Base-by-base conservation (phyloP, 30 jellyfish, hydroid and myxozoan genomes). In the Aurelia coerulea region DNA sequence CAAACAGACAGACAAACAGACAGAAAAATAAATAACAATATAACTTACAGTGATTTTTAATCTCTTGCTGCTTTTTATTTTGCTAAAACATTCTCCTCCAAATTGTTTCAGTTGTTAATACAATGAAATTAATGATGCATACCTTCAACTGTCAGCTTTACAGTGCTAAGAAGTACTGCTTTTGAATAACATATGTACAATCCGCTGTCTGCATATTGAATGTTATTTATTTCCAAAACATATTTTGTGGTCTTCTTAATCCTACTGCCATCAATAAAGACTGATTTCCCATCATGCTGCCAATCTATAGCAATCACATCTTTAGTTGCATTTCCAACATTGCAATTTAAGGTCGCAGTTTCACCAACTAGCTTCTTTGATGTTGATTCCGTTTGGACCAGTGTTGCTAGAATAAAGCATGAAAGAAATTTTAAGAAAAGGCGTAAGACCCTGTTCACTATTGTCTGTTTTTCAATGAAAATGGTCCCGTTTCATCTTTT, bases 151-250 rank as follows among this genome's bases (percentile, higher is more conserved):
- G 6, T 50, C 5, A 84, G 83, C 46, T 18, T 49, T 0, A 81
- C 74, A 37, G 59, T 84, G 67, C 39, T 37, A 13, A 84, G 46
- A 0, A 67, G 49, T 31, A 18, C 64, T 58, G 78, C 41, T 16
- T 71, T 78, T 8, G 62, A 16, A 73, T 13, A 62, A 62, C 93
- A 84, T n/a, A 83, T 39, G 75, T 84, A 84, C 4, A 54, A 16
- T 13, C 93, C 93, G 65, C 85, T 59, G 37, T 84, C 93, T 17
- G 83, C 17, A 66, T 84, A 84, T 49, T 46, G 31, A 46, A 84
- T 17, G 52, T 65, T 49, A 34, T 51, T 84, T 23, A 84, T 46
- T 51, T 62, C 88, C 73, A 84, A 50, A 13, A 16, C 62, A 16
- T 32, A 59, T 14, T 62, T 62, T 84, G 87, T 62, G 5, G 78